Conservation (phyloP, 2,797 vertebrate species). For the Karalla daura region DNA sequence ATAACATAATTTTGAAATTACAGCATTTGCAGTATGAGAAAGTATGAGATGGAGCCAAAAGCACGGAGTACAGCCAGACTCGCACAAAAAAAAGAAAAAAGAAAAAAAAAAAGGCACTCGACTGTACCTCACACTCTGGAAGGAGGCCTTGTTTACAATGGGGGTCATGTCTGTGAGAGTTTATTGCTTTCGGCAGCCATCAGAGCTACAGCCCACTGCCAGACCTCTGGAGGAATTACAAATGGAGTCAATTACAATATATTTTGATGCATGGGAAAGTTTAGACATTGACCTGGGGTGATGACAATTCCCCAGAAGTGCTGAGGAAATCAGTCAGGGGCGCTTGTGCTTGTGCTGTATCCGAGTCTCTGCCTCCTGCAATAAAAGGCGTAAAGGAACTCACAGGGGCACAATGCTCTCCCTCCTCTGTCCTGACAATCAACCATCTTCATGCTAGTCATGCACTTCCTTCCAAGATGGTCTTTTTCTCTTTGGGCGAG, state of each 20-base stretch:
- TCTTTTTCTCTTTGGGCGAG: slow-evolving; percentile 45
- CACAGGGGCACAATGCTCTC: slow-evolving; percentile 47
- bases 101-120: no score
- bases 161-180: slow-evolving; percentile 77
- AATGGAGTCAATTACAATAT: slow-evolving; percentile 84
- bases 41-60: slow-evolving; percentile 29
- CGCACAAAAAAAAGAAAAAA: slow-evolving; percentile 32
- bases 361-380: slow-evolving; percentile 63
- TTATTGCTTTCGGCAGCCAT: slow-evolving; percentile 83
- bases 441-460: slow-evolving; percentile 48
- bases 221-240: slow-evolving; percentile 81
- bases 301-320: slow-evolving; percentile 76
- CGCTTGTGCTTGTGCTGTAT: slow-evolving; percentile 48
- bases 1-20: slow-evolving; percentile 30
- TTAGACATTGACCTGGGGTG: slow-evolving; percentile 82
- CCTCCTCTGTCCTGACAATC: slow-evolving; percentile 50
- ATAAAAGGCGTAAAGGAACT: slow-evolving; percentile 55
- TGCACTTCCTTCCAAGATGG: slow-evolving; percentile 42
- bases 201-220: slow-evolving; percentile 67
- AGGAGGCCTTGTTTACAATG: slow-evolving; percentile 73
- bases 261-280: slow-evolving; percentile 83
- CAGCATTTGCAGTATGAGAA: slow-evolving; percentile 27
- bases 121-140: slow-evolving; percentile 43
- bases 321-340: slow-evolving; percentile 72
- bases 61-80: slow-evolving; percentile 23